Base-by-base conservation (phyloP, 30 jellyfish, hydroid and myxozoan genomes). In the Turritopsis rubra region DNA sequence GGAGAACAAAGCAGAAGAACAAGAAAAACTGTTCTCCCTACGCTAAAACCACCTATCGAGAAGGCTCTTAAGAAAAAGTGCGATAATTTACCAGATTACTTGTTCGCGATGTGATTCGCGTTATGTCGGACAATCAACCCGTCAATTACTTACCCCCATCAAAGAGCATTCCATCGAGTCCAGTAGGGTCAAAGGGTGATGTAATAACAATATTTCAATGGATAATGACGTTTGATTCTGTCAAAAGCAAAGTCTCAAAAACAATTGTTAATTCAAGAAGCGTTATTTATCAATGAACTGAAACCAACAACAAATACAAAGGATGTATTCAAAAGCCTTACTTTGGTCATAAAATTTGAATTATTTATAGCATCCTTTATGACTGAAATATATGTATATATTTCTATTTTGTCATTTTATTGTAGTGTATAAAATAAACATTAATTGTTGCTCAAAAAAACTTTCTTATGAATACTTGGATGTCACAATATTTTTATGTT, bases 261-360 rank as follows among this genome's bases (percentile, higher is more conserved):
- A 17, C 76, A 66, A 66, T 66, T 66, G 17, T 25, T 66, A 9
- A 66, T 66, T 66, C 8, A 66, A 66, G 76, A 66, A 66, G 76
- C 76, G 16, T 66, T 66, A 26, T 66, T 3, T 25, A 66, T 66
- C 7, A 66, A 66, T 3, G 16, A 66, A 66, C 76, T 66, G 76
- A 66, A 26, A 66, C 76, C 76, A 66, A n/a, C 76, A 66, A 21
- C 17, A 1, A 66, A 66, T 5, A 66, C 76, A 7, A 66, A 66
- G 76, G 76, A 66, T 7, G 76, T 3, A 17, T 66, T 3, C 17
- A 66, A 66, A 66, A 66, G 76, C 17, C 76, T 3, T 18, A 66
- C 76, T 4, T 17, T 66, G 5, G 60, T 41, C 13, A 41, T 41
- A 5, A 41, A 41, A 41, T 41, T n/a, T n/a, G n/a, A n/a, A n/a